Evolutionary conservation across 2,113 vertebrate genomes (phyloP).

Genomic region (Aphelocoma coerulescens): DNA sequence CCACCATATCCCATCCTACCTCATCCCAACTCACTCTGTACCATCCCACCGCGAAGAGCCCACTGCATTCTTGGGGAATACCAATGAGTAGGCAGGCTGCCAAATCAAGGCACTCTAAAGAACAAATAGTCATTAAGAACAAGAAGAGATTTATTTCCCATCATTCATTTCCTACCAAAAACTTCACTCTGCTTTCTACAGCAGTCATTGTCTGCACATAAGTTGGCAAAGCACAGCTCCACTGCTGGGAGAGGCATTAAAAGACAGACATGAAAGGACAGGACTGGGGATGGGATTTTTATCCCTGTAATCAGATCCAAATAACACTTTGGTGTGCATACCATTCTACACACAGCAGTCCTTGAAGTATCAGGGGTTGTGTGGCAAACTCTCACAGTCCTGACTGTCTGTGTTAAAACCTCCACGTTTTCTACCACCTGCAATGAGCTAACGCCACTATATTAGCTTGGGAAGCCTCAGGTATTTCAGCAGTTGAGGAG

Average conservation of each 20-base stretch:
- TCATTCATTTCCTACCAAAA: background rate
- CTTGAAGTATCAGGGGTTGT: background rate
- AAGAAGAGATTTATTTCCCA: background rate
- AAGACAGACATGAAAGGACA: background rate
- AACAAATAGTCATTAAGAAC: background rate
- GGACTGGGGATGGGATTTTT: background rate
- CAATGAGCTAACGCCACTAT: background rate
- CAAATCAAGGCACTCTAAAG: background rate
- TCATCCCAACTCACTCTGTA: background rate
- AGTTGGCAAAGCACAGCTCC: background rate
- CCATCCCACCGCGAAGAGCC: background rate
- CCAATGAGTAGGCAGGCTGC: background rate
- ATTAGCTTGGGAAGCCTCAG: background rate
- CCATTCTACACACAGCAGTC: background rate
- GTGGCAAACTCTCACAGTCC: background rate
- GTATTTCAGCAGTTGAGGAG: background rate
- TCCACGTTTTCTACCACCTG: background rate
- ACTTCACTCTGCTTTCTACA: background rate
- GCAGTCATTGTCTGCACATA: background rate
- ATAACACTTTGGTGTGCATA: background rate
- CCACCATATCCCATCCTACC: background rate
- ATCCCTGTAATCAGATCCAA: background rate
- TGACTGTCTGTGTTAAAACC: background rate
- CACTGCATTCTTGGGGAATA: background rate
- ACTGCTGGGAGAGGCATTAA: background rate